Base-by-base conservation (phyloP, 1,140 invertebrate genomes). In the Limonius californicus region DNA sequence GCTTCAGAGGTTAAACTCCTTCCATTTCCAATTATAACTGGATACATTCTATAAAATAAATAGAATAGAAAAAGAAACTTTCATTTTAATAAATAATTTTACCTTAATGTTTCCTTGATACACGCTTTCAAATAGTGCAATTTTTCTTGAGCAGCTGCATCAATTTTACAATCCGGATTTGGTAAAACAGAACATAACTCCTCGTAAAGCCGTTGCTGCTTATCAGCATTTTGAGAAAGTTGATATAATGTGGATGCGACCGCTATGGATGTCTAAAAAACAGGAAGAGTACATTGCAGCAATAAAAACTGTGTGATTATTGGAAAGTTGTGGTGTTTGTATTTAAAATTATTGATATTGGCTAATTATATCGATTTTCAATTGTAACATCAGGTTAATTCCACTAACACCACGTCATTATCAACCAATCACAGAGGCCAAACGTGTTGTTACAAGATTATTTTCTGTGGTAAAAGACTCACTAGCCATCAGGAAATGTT, bases 101-200 rank as follows among this genome's bases (percentile, higher is more conserved):
- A 92, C 91, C 92, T 85, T 65, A 95, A 82, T 2, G 90, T 88
- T 83, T 97, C 94, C 75, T 94, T 95, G 8, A 97, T 86, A 72
- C 90, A 94, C 2, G 92, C 92, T 75, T 89, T 89, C 21, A 95
- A 78, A 72, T 92, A 95, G 11, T 84, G 83, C 70, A 94, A 78
- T 64, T 85, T 82, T 55, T 89, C 87, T 27, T 94, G 78, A 60
- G 84, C 82, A 60, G 82, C 78, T 43, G 82, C 78, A 62, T 86
- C 86, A 15, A 95, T 76, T 47, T 78, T 70, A 47, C 78, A 77
- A 61, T 83, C 75, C 32, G 70, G 64, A 47, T 76, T 61, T 8
- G 86, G 83, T 32, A 92, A 72, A 32, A 86, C 77, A n/a, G 71
- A 74, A 47, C 78, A 74, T 7, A 95, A 74, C 79, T 95, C 92